Evolutionary conservation across 1,140 invertebrate genomes (phyloP).

Genomic region (Lordiphosa clarofinis): DNA sequence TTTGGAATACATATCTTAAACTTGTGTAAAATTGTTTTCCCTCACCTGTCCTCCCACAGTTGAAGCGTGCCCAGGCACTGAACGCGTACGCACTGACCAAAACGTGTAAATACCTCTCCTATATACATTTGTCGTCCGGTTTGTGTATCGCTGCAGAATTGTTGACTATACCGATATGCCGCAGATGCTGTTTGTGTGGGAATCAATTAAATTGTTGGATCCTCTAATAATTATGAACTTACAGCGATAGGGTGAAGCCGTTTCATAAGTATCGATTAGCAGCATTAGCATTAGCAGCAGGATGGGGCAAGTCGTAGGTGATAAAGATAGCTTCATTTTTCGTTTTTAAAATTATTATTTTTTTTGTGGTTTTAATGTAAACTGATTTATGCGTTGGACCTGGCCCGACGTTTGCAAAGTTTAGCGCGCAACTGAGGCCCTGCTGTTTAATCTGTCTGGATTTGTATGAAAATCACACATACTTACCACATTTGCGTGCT

Average conservation of each 20-base stretch:
- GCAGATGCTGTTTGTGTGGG: neutral
- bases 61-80: slow-evolving; percentile 64
- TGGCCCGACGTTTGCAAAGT: slow-evolving; percentile 63
- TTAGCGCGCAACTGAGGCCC: slow-evolving; percentile 55
- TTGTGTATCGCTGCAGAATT: slow-evolving; percentile 54
- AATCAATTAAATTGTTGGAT: neutral
- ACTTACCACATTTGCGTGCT: slow-evolving; percentile 60
- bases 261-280: neutral
- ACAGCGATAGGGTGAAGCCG: slow-evolving; percentile 23
- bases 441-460: slow-evolving; percentile 44
- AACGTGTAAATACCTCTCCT: slow-evolving; percentile 59
- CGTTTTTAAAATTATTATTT: slow-evolving; percentile 10
- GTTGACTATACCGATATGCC: slow-evolving; percentile 12
- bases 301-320: too few species aligned
- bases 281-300: slow-evolving; percentile 14
- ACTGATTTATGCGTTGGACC: slow-evolving; percentile 2
- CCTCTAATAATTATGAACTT: neutral
- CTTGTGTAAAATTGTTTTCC: too few species aligned
- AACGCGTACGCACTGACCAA: slow-evolving; percentile 58
- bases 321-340: neutral
- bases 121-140: slow-evolving; percentile 60
- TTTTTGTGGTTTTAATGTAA: neutral
- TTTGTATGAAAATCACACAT: slow-evolving; percentile 39
- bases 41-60: slow-evolving; percentile 73
- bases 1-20: neutral